Base-by-base conservation (phyloP, 2,888 invertebrate species). In the Lasioglossum morio region DNA sequence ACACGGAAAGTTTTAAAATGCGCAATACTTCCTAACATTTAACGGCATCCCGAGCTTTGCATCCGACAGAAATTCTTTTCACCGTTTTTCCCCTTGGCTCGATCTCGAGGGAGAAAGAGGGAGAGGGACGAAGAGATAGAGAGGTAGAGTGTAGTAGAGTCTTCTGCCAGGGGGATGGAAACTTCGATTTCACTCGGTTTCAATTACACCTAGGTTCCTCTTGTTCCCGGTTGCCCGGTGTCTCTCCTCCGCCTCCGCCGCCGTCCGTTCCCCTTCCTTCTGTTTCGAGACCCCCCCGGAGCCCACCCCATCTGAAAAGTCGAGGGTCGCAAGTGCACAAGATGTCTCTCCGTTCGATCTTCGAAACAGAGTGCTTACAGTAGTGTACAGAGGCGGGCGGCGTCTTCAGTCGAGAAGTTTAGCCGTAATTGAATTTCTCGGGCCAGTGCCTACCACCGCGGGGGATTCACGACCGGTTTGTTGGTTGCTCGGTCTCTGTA, bases 401-500 rank as follows among this genome's bases (percentile, higher is more conserved):
- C 87, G 93, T 94, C 94, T 94, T 93, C 93, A 90, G 92, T 93
- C 92, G 93, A 94, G 94, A 94, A 94, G 94, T 94, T 94, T 93
- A 93, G 94, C 93, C 92, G 94, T 94, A 94, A 94, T 94, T 94
- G 94, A 94, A 94, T 94, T 94, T 94, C 94, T 94, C 94, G 94
- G 94, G 93, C 94, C 94, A 94, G 93, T 94, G 94, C 94, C 93
- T 94, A 90, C 86, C 92, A 93, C 92, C 92, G 92, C 89, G 90
- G 90, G 92, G 92, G 92, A 91, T 91, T 91, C 87, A 87, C 86
- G 90, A 88, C 87, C 83, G 86, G 84, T 79, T 81, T 79, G 72
- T 85, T 84, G 85, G 89, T 87, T 89, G 88, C 82, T 89, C 82
- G 85, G 86, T 87, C 86, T 85, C 89, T 84, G 91, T 88, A 89